Evolutionary conservation across 2,797 vertebrate species (phyloP).

Genomic region (Pseudochirops corinnae): DNA sequence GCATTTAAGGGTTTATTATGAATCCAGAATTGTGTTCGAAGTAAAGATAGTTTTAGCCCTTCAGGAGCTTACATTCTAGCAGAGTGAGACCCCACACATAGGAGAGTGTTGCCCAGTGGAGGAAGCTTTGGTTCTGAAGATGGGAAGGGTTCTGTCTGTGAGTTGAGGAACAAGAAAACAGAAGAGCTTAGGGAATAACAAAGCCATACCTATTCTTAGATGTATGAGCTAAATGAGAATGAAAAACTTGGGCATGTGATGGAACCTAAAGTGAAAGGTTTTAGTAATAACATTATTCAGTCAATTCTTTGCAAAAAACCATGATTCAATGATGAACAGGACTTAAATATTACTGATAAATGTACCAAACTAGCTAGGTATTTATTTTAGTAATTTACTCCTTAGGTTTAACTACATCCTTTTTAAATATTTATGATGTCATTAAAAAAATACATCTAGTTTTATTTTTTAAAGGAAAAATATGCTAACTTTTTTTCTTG

Average conservation of each 20-base stretch:
- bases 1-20: background rate
- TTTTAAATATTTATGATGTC: background rate
- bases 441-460: background rate
- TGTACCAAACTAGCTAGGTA: background rate
- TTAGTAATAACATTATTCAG: background rate
- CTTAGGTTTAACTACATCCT: background rate
- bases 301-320: background rate
- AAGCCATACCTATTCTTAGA: background rate
- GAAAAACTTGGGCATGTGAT: background rate
- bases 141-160: background rate
- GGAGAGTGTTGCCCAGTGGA: background rate
- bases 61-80: background rate
- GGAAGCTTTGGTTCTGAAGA: background rate
- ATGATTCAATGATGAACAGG: background rate
- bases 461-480: background rate
- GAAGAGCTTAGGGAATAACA: background rate
- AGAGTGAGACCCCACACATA: background rate
- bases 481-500: background rate
- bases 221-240: background rate
- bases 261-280: background rate
- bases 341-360: background rate
- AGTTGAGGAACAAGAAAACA: background rate
- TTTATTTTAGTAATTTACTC: background rate
- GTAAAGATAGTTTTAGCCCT: background rate
- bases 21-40: background rate